Evolutionary conservation across 2,113 vertebrate species (phyloP).

Genomic region (Cebus imitator): DNA sequence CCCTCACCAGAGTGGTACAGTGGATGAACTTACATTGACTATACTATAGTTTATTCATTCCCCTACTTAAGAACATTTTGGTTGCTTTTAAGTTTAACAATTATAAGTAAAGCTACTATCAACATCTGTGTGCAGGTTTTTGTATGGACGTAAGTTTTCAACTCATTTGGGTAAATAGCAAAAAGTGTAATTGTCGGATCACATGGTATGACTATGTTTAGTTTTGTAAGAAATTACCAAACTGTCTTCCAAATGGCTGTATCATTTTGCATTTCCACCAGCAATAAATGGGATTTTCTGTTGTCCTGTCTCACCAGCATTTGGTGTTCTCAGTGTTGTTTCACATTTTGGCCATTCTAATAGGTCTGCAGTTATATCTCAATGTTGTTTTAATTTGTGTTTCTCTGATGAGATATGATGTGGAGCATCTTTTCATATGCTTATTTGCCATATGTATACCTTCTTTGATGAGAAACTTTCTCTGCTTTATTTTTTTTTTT

Average conservation of each 20-base stretch:
- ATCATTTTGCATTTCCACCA: not conserved
- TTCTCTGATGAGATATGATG: not conserved
- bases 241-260: not conserved
- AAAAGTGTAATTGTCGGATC: not conserved
- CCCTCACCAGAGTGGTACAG: not conserved
- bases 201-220: not conserved
- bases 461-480: not conserved
- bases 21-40: not conserved
- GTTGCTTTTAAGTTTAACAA: not conserved
- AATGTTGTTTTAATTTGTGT: not conserved
- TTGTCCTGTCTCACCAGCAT: not conserved
- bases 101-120: not conserved
- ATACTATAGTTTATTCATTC: not conserved
- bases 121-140: not conserved
- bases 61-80: not conserved
- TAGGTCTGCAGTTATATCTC: not conserved
- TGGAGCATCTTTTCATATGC: not conserved
- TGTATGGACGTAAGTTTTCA: not conserved
- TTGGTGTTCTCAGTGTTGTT: not conserved
- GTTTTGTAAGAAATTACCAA: not conserved
- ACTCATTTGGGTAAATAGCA: not conserved
- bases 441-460: not conserved
- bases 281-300: not conserved
- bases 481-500: not conserved
- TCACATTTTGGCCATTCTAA: not conserved